Evolutionary conservation across 2,797 vertebrate genomes (phyloP), one percentile per base, ranked within the genome.

Genomic region (Vipera latastei): DNA sequence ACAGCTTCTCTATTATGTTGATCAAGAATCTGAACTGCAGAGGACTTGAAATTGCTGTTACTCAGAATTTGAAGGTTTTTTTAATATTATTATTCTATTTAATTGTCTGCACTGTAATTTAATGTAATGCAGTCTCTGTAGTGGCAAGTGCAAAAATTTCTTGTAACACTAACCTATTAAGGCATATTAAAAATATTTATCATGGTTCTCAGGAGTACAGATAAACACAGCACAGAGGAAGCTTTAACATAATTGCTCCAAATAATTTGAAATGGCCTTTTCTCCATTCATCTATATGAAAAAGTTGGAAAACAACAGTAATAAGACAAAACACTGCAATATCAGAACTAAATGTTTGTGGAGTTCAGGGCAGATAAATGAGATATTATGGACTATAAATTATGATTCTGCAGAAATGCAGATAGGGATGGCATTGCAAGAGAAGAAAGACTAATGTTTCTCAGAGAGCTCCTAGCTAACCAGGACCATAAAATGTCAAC

Each of bases 131-230:
- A 96, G 89, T 95, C 93, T 97, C 93, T 95, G 94, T 95, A 96
- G 95, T 96, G 92, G 95, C 92, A 97, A 95, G 57, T 69, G 87
- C 89, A 97, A 95, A 89, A 97, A 96, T 94, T 96, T 96, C 95
- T 96, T 96, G 78, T 95, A 97, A 97, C 61, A 96, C 91, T 94
- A 96, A 94, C 92, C 94, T 93, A 98, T 97, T 98, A 97, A 97
- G 96, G 92, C 94, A 96, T 97, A 98, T 98, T 98, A 97, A 98
- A 97, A 97, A 94, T 97, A 97, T 98, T 97, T 97, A 97, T 98
- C 96, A 97, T 94, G 93, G 93, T 96, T 92, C 97, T 97, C 96
- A 90, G 88, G 95, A 96, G 96, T 86, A 94, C 60, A 91, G 95
- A 96, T 93, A 96, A 93, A 96, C 55, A 96, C 89, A 95, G 95